phyloP scores from a whole-genome alignment of 2,797 vertebrate genomes.

The Capromys pilorides region DNA sequence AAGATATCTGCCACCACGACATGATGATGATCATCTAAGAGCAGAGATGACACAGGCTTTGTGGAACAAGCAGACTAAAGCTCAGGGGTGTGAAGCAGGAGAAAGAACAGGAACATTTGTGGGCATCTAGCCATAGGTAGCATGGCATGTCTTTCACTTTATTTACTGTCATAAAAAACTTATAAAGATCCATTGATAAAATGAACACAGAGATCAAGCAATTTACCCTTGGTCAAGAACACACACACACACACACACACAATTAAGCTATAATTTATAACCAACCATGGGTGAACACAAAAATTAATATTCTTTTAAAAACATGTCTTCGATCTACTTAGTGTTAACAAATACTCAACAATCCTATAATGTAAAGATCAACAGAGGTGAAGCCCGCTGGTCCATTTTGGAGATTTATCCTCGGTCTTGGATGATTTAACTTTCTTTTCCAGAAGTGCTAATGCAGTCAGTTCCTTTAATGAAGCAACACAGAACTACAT shows the following conservation, averaged over 20 bases:
- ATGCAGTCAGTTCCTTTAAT: not conserved
- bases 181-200: not conserved
- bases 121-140: not conserved
- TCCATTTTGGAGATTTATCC: not conserved
- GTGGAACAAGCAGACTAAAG: not conserved
- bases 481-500: not conserved
- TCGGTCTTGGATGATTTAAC: not conserved
- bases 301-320: conserved; percentile 22
- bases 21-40: not conserved
- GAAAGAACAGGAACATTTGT: not conserved
- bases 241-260: not conserved
- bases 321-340: not conserved
- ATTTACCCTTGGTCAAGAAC: not conserved
- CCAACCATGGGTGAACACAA: not conserved
- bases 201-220: conserved; percentile 16
- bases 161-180: conserved; percentile 19
- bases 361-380: not conserved
- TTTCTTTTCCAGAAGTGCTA: conserved; percentile 1
- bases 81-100: not conserved
- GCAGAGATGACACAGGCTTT: not conserved
- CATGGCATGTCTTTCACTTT: not conserved
- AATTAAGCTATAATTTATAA: conserved; percentile 11
- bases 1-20: not conserved
- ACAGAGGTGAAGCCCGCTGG: not conserved
- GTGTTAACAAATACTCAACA: not conserved